phyloP scores from a whole-genome alignment of 2,888 invertebrate genomes.

The Pocota personata region DNA sequence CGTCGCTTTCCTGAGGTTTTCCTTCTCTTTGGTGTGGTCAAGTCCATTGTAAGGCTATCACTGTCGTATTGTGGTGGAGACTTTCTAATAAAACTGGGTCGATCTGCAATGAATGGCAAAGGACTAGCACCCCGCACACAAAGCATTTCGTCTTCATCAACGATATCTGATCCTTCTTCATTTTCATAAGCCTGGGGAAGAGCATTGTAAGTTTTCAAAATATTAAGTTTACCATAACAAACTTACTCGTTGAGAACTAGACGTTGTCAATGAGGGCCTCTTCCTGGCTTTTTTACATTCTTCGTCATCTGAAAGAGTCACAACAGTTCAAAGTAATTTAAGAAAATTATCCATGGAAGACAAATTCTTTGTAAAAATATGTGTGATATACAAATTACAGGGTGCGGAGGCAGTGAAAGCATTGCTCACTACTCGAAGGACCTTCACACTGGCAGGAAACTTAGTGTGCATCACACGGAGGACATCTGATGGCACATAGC shows the following conservation, averaged over 20 bases:
- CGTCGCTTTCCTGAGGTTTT: conserved; percentile 19
- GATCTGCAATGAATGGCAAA: neutral
- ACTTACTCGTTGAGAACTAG: neutral
- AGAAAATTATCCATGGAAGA: too few species aligned
- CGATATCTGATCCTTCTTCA: neutral
- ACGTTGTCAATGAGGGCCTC: neutral
- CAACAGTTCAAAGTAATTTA: too few species aligned
- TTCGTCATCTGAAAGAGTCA: neutral
- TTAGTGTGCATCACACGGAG: too few species aligned
- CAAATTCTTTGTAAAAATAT: too few species aligned
- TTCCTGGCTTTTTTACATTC: neutral
- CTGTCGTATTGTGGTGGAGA: conserved; percentile 21
- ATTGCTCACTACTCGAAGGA: too few species aligned
- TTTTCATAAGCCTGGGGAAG: neutral
- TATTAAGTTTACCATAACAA: too few species aligned
- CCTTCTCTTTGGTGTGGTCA: conserved; percentile 27
- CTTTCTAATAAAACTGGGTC: neutral
- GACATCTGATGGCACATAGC: too few species aligned
- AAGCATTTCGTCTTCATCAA: conserved; percentile 62
- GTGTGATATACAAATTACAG: too few species aligned
- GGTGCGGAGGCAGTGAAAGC: too few species aligned
- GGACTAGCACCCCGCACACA: conserved; percentile 67
- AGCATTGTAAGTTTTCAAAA: neutral
- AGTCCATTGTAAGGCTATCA: neutral
- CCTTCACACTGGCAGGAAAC: too few species aligned